Evolutionary conservation across 1,140 invertebrate genomes (phyloP), one percentile per base, ranked within the genome.

Genomic region (Sycobia sp.): DNA sequence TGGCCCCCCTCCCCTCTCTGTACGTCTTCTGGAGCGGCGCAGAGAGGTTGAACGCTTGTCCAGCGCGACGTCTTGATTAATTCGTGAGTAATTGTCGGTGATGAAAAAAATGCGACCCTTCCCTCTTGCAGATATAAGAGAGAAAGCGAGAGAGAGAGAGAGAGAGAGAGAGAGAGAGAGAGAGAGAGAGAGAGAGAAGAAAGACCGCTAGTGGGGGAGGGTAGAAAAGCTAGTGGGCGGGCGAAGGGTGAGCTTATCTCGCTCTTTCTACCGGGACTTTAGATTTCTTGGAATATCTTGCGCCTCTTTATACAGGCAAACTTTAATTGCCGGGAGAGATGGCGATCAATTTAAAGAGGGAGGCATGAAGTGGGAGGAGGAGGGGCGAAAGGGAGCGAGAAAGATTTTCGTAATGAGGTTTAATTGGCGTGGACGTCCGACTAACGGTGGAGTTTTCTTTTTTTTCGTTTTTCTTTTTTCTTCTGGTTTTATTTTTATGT

Each of bases 331-430:
- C 29, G 36, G 9, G 34, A 23, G 44, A 16, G 43, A 36, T 22
- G 10, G 44, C 18, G 20, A 43, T 43, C 38, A 43, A 43, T 55
- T 54, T n/a, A 8, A 44, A 44, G 18, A 32, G 38, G 8, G 18
- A 27, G 27, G n/a, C 10, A 11, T 18, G 13, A 11, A 34, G 29
- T 18, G 53, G 13, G 23, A 43, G 36, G 18, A 22, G 11, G 39
- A 32, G 36, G 4, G 27, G n/a, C n/a, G n/a, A n/a, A n/a, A n/a
- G n/a, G n/a, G n/a, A 27, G 29, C 11, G 25, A 25, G 38, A 60
- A 25, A 62, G 49, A 61, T 61, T 61, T 60, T 60, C 23, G 25
- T 61, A 36, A 61, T 32, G 39, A 53, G 56, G 18, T 36, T 46
- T 46, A 62, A 62, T 53, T 54, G 50, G 22, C 18, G 16, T 11